Evolutionary conservation across 1,140 invertebrate species (phyloP).

Genomic region (Pseudomyrmex cubaensis): DNA sequence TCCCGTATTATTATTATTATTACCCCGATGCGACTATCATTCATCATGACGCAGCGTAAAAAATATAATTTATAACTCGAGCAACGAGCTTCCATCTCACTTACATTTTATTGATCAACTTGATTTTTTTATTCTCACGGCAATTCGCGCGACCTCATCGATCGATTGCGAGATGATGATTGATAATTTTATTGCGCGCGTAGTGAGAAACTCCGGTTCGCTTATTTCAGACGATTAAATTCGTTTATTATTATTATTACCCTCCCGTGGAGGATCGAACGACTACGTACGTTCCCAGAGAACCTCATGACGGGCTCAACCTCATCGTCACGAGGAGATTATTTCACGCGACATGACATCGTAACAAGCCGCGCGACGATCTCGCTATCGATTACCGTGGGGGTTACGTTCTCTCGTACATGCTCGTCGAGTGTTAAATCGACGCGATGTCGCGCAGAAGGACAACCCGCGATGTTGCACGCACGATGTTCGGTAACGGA

Average conservation of each 20-base stretch:
- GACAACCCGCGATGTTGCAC: conserved; percentile 10
- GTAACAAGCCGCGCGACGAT: conserved; percentile 24
- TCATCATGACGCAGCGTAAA: not conserved
- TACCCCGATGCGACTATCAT: too few relatives aligned
- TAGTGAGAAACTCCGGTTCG: not conserved
- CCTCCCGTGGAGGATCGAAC: not conserved
- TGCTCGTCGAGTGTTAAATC: conserved; percentile 53
- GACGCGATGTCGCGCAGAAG: conserved; percentile 45
- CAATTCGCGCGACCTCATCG: not conserved
- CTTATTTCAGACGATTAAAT: not conserved
- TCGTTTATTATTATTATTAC: conserved; percentile 14
- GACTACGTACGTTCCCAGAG: conserved; percentile 18
- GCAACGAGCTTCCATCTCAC: not conserved
- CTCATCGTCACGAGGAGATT: conserved; percentile 22
- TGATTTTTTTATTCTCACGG: not conserved
- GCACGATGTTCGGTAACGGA: conserved; percentile 10
- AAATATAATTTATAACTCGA: conserved; percentile 24
- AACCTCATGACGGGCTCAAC: conserved; percentile 14
- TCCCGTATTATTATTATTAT: too few relatives aligned
- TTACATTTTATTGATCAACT: not conserved
- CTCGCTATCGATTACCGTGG: conserved; percentile 42
- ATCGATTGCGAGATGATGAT: conserved; percentile 37
- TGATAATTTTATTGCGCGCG: conserved; percentile 37
- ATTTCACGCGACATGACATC: conserved; percentile 40
- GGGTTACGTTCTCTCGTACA: conserved; percentile 12